Evolutionary conservation across 2,888 invertebrate species (phyloP), one percentile per base, ranked within the genome.

Genomic region (Drosophila diplacantha): DNA sequence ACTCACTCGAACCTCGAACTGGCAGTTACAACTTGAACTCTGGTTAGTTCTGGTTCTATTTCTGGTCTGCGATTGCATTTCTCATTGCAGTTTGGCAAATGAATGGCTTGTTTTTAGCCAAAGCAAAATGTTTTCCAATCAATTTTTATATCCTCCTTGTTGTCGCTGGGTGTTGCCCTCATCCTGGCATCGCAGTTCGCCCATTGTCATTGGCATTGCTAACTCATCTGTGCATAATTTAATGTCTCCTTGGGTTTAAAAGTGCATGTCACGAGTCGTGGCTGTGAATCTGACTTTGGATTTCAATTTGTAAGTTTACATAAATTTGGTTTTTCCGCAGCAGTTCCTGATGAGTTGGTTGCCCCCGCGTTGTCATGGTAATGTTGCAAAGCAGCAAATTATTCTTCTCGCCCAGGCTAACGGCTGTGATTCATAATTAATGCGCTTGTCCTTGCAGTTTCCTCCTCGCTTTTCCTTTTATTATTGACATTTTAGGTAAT

Each of bases 141-240:
- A 86, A 85, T 87, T 87, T 87, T 87, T 87, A 87, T 86, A 67
- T 75, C 61, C 61, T 73, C 65, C 69, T 69, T 67, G 62, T 69
- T 67, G 61, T 46, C 61, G 58, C 50, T 52, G 41, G 12, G 24
- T 22, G 14, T 39, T 14, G 8, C 20, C 4, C 20, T 11, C 61
- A 31, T 50, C 53, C 47, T 54, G 39, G 20, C 49, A 22, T n/a
- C 38, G 39, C 63, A 18, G 14, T 34, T 60, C 20, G 38, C 59
- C 49, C 73, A 69, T 69, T 73, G 76, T 66, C 78, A 75, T 78
- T 80, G 82, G 80, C 77, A 86, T 84, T 86, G 87, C 86, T 76
- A 87, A 87, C 86, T 87, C 87, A 87, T 87, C 87, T 87, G 87
- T 86, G 86, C 86, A 87, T 87, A 86, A 85, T 83, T 85, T 85